Conservation (phyloP, 1,140 invertebrate genomes). For the silkworm (Bombyx mori) region DNA sequence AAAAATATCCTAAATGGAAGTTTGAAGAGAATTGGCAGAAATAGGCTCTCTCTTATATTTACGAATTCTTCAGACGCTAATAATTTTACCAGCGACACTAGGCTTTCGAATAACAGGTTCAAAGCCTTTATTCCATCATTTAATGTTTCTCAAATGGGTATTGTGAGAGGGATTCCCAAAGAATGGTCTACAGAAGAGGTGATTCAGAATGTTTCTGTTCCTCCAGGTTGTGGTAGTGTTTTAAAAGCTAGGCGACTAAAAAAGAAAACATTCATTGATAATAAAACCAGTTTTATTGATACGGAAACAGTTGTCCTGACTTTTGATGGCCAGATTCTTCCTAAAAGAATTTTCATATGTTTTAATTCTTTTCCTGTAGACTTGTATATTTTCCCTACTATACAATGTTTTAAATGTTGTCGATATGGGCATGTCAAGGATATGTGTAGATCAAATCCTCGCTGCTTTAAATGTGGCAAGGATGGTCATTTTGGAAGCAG, state of each 20-base stretch:
- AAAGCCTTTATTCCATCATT: background rate
- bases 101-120: background rate
- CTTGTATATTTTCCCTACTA: conserved; percentile 1
- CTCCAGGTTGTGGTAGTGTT: background rate
- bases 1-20: background rate
- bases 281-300: background rate
- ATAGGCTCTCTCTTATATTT: background rate
- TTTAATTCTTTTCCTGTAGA: conserved; percentile 1
- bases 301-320: background rate
- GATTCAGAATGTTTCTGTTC: background rate
- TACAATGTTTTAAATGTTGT: conserved; percentile 9
- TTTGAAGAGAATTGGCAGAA: background rate
- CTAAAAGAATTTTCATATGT: background rate
- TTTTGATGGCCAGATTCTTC: conserved; percentile 7
- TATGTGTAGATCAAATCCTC: conserved; percentile 8
- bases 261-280: background rate
- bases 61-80: background rate
- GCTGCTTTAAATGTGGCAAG: conserved; percentile 4
- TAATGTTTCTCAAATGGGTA: background rate
- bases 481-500: background rate
- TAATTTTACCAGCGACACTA: background rate
- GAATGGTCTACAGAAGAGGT: background rate
- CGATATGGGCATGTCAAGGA: conserved; percentile 6
- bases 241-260: background rate
- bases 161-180: background rate